A percentile compares a stretch with the other conserved stretches of the same genome.
Conservation (phyloP, 2,888 invertebrate genomes). For the Lithophane socia region DNA sequence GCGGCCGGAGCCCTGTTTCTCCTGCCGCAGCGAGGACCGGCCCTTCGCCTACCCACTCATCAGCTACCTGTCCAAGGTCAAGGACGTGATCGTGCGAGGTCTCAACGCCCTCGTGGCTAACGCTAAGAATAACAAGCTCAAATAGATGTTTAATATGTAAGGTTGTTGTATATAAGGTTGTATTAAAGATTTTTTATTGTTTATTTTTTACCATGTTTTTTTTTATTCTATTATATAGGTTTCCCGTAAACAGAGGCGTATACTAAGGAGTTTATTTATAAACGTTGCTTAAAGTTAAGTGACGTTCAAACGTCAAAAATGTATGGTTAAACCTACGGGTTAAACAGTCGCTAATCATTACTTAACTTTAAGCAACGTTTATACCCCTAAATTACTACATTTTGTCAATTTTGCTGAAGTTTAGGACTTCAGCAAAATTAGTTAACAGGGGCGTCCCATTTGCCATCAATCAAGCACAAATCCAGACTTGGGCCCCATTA, state of each 20-base stretch:
- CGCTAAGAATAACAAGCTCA: conserved; percentile 70
- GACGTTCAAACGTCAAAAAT: no score
- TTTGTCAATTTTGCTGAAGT: background rate
- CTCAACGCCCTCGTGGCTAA: conserved; percentile 74
- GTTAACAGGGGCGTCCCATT: background rate
- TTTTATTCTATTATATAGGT: background rate
- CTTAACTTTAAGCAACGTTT: no score
- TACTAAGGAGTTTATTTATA: background rate
- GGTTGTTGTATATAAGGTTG: conserved; percentile 3
- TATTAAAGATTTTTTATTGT: conserved; percentile 28
- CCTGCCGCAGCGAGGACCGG: conserved; percentile 79
- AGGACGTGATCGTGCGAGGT: conserved; percentile 78
- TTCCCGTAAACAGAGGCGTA: background rate
- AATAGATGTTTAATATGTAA: conserved; percentile 30
- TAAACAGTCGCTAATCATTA: no score
- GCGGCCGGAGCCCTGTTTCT: conserved; percentile 78
- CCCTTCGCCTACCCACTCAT: conserved; percentile 81
- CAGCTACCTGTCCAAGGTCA: conserved; percentile 77
- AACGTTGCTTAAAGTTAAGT: no score
- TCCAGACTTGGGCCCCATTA: background rate
- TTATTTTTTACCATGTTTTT: conserved; percentile 1
- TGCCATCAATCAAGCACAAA: background rate
- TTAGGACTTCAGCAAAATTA: no score
- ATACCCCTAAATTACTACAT: background rate
- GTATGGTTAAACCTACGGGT: no score